Evolutionary conservation across 2,113 vertebrate genomes (phyloP), one percentile per base, ranked within the genome.

Genomic region (Sclerurus mexicanus): DNA sequence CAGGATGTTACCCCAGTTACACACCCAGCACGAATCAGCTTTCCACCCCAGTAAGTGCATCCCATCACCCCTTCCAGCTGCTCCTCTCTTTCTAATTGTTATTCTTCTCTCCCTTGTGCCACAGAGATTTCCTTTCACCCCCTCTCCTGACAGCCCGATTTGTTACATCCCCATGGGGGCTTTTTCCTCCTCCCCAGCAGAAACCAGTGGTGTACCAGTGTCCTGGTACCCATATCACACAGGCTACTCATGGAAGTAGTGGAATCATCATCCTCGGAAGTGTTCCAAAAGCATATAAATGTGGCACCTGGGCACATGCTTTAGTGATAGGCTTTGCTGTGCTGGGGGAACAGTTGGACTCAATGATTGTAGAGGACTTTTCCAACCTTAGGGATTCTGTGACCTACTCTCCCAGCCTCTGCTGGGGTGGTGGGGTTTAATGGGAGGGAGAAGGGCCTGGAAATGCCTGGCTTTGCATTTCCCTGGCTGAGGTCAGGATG

Each of bases 11-110:
- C 16, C 30, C 52, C 12, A 10, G 16, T 44, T 14, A 16, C n/a
- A 0, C 4, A 1, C 15, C 3, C 9, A 28, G 16, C 6, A 28
- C 1, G 1, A 14, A 14, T 19, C 1, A 1, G 8, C 49, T 44
- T 64, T 15, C 79, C 46, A 10, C 3, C 49, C 46, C 2, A 0
- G 0, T 8, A 25, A 55, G 50, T 0, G 8, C 60, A 31, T 16
- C 81, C 53, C 55, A 4, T 14, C 2, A 11, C 55, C 16, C 9
- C 21, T 37, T 10, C 52, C 39, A 33, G 42, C 42, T 25, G 8
- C 3, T 4, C 55, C 31, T n/a, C 21, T n/a, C 46, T 37, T 46
- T n/a, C 28, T 24, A 2, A 14, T 14, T 27, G 3, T 18, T 91
- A 68, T 67, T 24, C 64, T 52, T 63, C 14, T 23, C 33, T 58